Base-by-base conservation (phyloP, 1,140 invertebrate species). In the Plodia interpunctella region DNA sequence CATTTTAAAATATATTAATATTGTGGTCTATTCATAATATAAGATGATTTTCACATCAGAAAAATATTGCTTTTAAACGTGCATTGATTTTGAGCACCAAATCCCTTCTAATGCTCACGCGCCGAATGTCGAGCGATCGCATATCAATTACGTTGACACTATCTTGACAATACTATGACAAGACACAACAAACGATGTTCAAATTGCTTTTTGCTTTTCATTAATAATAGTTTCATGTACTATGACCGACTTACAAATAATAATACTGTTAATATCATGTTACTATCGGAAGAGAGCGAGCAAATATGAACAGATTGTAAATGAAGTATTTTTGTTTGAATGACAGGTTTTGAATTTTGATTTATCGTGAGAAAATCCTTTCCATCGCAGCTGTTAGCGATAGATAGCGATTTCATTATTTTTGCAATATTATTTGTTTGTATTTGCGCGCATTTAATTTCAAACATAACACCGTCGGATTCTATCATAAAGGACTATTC, bases 351-450 rank as follows among this genome's bases (percentile, higher is more conserved):
- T 44, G 13, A 44, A 44, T 44, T 44, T 44, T 44, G 38, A 44
- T 44, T 15, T 44, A 44, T 44, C 38, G 38, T 44, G 38, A 44
- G 38, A 44, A 44, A 15, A 44, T 44, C 5, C 38, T 44, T 15
- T 44, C 38, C 13, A 15, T 15, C 15, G 38, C 38, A 44, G 38
- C 38, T 44, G 38, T 44, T 5, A 44, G 5, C 13, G 15, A 0
- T 15, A 60, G 63, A 69, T 65, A 69, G 55, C 56, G 55, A 20
- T 65, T 44, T 65, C 19, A 65, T 65, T 69, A 64, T 78, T 71
- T 80, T 76, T 66, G 73, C 75, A 74, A 74, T 72, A 68, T 57
- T 56, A 52, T 69, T 56, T 35, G 60, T 61, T 55, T 58, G 60
- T n/a, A 51, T 64, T 58, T 20, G 38, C 49, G 49, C 11, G n/a